These are phyloP conservation scores for Andrena camellia DNA, from an alignment of 2,888 invertebrate species.

Conservation along the genomic window DNA sequence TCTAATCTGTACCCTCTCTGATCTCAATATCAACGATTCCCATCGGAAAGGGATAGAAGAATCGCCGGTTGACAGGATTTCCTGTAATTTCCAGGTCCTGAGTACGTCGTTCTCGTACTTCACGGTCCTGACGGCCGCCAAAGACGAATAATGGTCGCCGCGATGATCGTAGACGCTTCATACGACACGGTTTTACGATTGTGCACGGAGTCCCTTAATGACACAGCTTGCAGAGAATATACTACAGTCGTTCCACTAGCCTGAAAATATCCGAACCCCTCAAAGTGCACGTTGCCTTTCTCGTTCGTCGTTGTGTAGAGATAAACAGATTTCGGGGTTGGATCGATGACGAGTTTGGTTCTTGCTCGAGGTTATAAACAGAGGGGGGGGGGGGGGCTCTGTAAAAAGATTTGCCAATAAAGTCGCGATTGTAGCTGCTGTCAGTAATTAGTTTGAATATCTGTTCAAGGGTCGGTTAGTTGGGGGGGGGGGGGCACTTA, in stretches of 20 bases:
- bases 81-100: slow-evolving; percentile 72
- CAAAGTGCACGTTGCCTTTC: slow-evolving; percentile 37
- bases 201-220: slow-evolving; percentile 52
- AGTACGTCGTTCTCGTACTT: slow-evolving; percentile 81
- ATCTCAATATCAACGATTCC: neutral
- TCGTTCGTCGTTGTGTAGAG: neutral
- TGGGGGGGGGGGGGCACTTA: neutral
- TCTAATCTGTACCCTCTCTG: neutral
- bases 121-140: slow-evolving; percentile 71
- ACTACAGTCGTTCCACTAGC: slow-evolving; percentile 56
- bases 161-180: slow-evolving; percentile 23
- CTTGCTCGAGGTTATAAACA: neutral
- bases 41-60: neutral
- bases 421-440: neutral
- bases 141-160: slow-evolving; percentile 52
- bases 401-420: slow-evolving; percentile 1
- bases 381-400: neutral
- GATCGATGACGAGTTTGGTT: neutral
- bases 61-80: neutral
- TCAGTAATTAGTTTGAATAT: neutral
- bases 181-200: slow-evolving; percentile 29
- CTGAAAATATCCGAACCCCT: slow-evolving; percentile 66
- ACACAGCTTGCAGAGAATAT: slow-evolving; percentile 60
- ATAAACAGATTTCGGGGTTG: neutral
- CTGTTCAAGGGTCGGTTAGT: neutral